A percentile compares a stretch with the other conserved stretches of the same genome.
These are phyloP conservation scores for Chaetorhynchus papuensis DNA, from an alignment of 2,113 vertebrate genomes.

Conservation along the genomic window DNA sequence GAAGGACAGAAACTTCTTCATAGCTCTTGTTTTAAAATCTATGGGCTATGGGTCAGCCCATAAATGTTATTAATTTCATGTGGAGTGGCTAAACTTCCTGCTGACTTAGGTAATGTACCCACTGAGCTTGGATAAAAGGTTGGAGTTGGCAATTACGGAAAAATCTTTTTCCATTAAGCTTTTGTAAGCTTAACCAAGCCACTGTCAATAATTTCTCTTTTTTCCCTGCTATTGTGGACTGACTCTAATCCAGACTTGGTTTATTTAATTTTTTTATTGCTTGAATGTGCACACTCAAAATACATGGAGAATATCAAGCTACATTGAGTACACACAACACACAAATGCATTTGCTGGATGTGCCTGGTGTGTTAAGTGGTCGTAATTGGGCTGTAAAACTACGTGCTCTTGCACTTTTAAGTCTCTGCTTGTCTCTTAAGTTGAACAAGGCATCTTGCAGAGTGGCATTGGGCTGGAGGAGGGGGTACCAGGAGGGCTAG, in stretches of 20 bases:
- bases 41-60: background rate
- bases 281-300: background rate
- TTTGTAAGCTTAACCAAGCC: constrained; percentile 42
- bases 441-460: background rate
- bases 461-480: background rate
- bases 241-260: constrained; percentile 3
- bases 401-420: background rate
- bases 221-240: background rate
- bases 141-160: constrained; percentile 41
- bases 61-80: constrained; percentile 39
- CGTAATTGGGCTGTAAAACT: constrained; percentile 2
- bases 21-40: background rate
- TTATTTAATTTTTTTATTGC: constrained; percentile 15
- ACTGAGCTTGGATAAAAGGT: constrained; percentile 50
- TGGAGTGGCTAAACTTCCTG: constrained; percentile 42
- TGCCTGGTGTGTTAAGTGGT: background rate
- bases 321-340: background rate
- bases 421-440: background rate
- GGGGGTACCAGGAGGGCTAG: background rate
- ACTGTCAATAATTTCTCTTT: constrained; percentile 32
- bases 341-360: background rate
- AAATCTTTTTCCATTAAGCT: constrained; percentile 37
- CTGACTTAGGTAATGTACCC: constrained; percentile 41
- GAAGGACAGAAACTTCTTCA: background rate
- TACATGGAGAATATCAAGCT: background rate